Evolutionary conservation across 2,888 invertebrate species (phyloP), one percentile per base, ranked within the genome.

Genomic region (Catocala nupta): DNA sequence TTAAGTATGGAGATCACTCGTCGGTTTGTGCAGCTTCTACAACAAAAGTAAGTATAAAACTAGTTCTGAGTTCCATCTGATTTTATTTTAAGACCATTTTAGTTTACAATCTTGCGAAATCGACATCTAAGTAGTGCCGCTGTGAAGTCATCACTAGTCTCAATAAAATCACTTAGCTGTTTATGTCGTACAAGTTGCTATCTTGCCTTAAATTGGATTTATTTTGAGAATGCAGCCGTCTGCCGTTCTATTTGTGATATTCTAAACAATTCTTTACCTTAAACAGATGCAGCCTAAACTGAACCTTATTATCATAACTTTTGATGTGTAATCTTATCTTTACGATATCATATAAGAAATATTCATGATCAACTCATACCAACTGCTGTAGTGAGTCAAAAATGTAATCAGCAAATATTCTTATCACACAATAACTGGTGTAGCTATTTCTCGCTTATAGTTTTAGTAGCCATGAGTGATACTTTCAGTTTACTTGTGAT

Each of bases 401-500:
- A 61, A 62, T 58, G 49, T 11, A 12, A 45, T 51, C 7, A 11
- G 48, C 50, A 66, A 70, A 63, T 48, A 52, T 12, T 55, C 50
- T 59, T 65, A 66, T 66, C 66, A 11, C 59, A 52, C 55, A 60
- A 36, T 44, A 43, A 63, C 42, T 57, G 25, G 2, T 47, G 16
- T 45, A 53, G 51, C 55, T 53, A 59, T 55, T 45, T 57, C 54
- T 55, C 52, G 45, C 51, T 56, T 58, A 65, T 55, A 48, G 7
- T 51, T 58, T 62, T 44, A 34, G 53, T 48, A 52, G 52, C 63
- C 55, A 50, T 64, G 54, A 63, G 48, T 54, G 69, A 55, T 63
- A 44, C 65, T 57, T 71, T 58, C 44, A 53, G 57, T 68, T 65
- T 65, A 63, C 48, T 16, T 54, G 57, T 78, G 77, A 76, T 45